Base-by-base conservation (phyloP, 2,797 vertebrate species). In the Leuciscus waleckii region DNA sequence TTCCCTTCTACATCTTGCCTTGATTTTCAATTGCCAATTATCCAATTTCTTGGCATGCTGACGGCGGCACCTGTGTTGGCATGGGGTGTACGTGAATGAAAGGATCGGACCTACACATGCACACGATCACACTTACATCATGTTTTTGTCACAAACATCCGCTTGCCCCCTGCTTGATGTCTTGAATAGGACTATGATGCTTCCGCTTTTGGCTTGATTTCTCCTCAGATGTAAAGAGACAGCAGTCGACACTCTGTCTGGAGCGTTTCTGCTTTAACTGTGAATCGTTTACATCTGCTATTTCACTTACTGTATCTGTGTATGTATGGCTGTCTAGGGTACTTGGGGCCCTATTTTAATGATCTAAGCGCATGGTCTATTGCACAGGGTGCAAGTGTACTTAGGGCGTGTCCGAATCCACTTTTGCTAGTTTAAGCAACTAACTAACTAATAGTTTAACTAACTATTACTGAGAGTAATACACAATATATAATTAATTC, bases 1-100 rank as follows among this genome's bases (percentile, higher is more conserved):
- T 85, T 68, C 68, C 21, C 32, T 81, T 82, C 61, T 83, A 82
- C 84, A 83, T 89, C 78, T 69, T 86, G 85, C 56, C 74, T 49
- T 85, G 83, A 88, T 86, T 89, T 83, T 86, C 79, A 85, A 83
- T 85, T 83, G 89, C 86, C 89, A 92, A 89, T 91, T 89, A 90
- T 86, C 82, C 82, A 76, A 73, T 81, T 46, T 85, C 88, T 90
- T 90, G 89, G 90, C 90, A 74, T 69, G 82, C 41, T 70, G 63
- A 81, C 39, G 41, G 46, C 67, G 68, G 74, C 90, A 90, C 87
- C 90, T 91, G 91, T 86, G 87, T 74, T 90, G 89, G 88, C 88
- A 73, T 58, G 49, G 58, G 56, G 37, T 56, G 76, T 61, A 68
- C 39, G 43, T 73, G 79, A 88, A 88, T 89, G 65, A 92, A 90